Conservation (phyloP, 2,113 vertebrate species). For the Thermophis baileyi region DNA sequence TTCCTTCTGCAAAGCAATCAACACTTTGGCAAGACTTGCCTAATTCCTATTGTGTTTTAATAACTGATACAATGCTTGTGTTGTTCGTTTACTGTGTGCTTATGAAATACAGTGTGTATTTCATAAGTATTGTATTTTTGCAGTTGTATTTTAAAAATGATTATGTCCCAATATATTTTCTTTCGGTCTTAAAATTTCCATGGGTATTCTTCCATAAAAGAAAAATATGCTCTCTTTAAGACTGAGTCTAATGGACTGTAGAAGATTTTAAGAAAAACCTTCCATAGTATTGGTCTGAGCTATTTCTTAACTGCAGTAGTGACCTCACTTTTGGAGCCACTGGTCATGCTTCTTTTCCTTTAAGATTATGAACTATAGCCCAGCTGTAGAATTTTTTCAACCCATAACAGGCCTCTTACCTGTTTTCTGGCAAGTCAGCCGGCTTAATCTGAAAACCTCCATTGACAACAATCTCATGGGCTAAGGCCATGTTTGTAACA, state of each 20-base stretch:
- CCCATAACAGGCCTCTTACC: slow-evolving; percentile 67
- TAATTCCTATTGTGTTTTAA: neutral
- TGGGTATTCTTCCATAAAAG: neutral
- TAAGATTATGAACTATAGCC: neutral
- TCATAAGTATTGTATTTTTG: neutral
- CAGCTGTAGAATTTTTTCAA: neutral
- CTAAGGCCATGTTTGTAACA: slow-evolving; percentile 91
- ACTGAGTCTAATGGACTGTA: neutral
- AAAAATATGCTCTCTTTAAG: neutral
- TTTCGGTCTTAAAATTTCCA: neutral
- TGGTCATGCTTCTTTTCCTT: neutral
- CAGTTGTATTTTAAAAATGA: neutral
- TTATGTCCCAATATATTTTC: neutral
- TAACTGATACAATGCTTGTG: neutral
- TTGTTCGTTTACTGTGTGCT: neutral
- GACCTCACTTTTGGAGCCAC: neutral
- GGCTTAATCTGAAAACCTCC: slow-evolving; percentile 86
- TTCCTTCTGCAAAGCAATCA: neutral
- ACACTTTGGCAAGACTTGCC: neutral
- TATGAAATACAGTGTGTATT: neutral
- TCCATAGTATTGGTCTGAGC: neutral
- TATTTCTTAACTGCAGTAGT: neutral
- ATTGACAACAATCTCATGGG: slow-evolving; percentile 93
- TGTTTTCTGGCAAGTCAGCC: slow-evolving; percentile 82
- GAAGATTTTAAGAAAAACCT: neutral